A percentile compares a stretch with the other conserved stretches of the same genome.
These are phyloP conservation scores for Cyclura pinguis DNA, from an alignment of 2,797 vertebrate genomes.

Conservation along the genomic window DNA sequence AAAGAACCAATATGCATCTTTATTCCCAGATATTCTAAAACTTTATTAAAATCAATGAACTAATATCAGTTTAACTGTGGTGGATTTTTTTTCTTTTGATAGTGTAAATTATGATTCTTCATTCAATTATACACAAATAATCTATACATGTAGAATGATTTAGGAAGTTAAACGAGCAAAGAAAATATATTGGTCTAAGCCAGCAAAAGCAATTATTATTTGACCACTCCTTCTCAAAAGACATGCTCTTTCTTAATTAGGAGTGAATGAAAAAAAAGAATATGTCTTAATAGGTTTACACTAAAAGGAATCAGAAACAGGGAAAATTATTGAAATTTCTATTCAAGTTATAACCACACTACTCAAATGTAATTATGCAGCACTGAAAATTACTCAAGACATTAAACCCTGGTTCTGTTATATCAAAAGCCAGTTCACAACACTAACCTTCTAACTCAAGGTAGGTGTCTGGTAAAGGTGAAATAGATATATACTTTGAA, in stretches of 20 bases:
- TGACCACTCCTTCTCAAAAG: conserved; percentile 44
- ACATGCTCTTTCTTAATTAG: conserved; percentile 41
- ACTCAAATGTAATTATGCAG: not conserved
- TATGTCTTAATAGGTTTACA: conserved; percentile 24
- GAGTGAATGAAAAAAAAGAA: conserved; percentile 22
- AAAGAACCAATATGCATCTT: conserved; percentile 82
- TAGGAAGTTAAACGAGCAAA: conserved; percentile 57
- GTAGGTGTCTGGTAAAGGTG: not conserved
- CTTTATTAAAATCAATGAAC: conserved; percentile 82
- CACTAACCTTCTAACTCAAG: conserved; percentile 29
- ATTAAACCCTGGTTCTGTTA: not conserved
- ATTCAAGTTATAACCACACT: conserved; percentile 13
- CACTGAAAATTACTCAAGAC: not conserved
- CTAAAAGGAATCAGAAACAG: conserved; percentile 45
- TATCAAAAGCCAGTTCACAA: not conserved
- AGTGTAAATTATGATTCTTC: conserved; percentile 74
- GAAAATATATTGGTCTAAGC: conserved; percentile 43
- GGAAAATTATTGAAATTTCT: conserved; percentile 38
- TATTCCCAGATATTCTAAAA: conserved; percentile 76
- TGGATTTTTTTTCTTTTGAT: conserved; percentile 50
- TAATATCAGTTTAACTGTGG: conserved; percentile 75
- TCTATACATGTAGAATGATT: conserved; percentile 59
- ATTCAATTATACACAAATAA: conserved; percentile 72
- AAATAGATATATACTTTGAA: conserved; percentile 8
- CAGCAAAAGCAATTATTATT: conserved; percentile 62